phyloP scores from a whole-genome alignment of 2,113 vertebrate genomes.

The Passerina amoena region DNA sequence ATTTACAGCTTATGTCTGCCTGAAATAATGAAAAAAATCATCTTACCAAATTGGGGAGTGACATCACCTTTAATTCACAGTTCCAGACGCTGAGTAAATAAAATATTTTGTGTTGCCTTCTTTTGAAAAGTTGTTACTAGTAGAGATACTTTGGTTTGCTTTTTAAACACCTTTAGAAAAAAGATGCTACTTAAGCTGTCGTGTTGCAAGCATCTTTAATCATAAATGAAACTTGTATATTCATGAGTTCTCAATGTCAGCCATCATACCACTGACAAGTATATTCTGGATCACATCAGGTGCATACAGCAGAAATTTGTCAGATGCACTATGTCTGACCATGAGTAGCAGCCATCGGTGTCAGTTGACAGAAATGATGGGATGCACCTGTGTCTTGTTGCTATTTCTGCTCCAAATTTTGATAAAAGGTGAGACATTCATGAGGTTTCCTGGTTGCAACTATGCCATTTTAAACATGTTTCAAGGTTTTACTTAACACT shows the following conservation, averaged over 20 bases:
- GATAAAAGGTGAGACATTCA: not conserved
- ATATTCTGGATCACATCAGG: not conserved
- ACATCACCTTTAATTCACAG: not conserved
- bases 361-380: not conserved
- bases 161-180: not conserved
- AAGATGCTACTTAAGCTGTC: not conserved
- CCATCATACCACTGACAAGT: not conserved
- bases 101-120: not conserved
- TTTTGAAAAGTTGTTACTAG: not conserved
- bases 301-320: not conserved
- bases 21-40: not conserved
- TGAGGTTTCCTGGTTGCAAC: not conserved
- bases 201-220: not conserved
- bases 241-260: not conserved
- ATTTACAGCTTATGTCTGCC: not conserved
- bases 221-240: not conserved
- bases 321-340: not conserved
- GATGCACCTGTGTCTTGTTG: rapidly evolving
- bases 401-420: not conserved
- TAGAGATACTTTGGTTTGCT: not conserved
- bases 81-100: not conserved
- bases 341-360: not conserved
- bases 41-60: not conserved
- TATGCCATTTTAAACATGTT: not conserved
- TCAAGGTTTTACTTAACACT: not conserved